Percentiles rank a stretch among this genome's conserved stretches.
Conservation (phyloP, 2,113 vertebrate genomes). For the Rhinopithecus roxellana region DNA sequence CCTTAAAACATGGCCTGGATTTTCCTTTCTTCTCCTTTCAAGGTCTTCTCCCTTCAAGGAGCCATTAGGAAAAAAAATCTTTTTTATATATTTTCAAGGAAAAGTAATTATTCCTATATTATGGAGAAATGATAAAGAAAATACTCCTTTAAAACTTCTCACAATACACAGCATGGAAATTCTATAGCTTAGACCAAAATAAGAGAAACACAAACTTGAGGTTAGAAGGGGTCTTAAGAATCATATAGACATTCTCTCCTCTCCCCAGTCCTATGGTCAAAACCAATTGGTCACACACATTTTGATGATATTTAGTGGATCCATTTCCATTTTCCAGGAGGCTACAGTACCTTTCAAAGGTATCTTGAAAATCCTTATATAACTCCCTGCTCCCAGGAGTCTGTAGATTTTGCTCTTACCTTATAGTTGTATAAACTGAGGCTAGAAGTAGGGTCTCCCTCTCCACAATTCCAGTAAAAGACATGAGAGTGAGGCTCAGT, state of each 20-base stretch:
- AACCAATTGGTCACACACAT: neutral
- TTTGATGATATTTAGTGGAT: neutral
- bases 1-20: neutral
- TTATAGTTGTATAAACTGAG: neutral
- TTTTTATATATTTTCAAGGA: neutral
- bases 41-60: neutral
- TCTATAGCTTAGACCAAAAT: neutral
- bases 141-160: conserved; percentile 12
- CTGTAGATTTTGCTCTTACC: neutral
- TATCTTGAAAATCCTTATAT: neutral
- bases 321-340: neutral
- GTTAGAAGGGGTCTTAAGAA: neutral
- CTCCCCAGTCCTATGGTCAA: neutral
- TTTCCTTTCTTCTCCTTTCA: neutral
- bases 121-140: conserved; percentile 34
- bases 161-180: neutral
- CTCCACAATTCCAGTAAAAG: neutral
- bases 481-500: neutral
- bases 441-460: neutral
- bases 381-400: neutral
- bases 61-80: neutral
- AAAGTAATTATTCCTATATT: neutral
- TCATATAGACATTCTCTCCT: neutral
- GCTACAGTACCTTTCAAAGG: neutral
- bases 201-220: neutral